Evolutionary conservation across 2,888 invertebrate species (phyloP).

Genomic region (Drosophila birchii): DNA sequence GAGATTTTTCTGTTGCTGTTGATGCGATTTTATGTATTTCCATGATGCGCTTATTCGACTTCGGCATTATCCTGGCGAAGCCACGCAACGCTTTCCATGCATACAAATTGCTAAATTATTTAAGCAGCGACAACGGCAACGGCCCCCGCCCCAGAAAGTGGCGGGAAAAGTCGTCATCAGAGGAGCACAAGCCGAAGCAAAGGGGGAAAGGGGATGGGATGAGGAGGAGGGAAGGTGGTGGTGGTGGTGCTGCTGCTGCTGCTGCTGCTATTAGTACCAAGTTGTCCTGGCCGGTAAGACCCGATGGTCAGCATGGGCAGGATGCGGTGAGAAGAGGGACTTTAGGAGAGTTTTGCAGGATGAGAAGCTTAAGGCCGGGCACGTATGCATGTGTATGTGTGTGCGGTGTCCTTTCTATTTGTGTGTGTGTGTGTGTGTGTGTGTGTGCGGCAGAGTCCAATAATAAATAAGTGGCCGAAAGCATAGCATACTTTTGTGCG

Average conservation of each 20-base stretch:
- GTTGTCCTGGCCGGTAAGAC: constrained; percentile 45
- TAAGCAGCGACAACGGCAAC: constrained; percentile 60
- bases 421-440: constrained; percentile 22
- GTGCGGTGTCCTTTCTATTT: constrained; percentile 20
- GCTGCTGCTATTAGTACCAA: constrained; percentile 50
- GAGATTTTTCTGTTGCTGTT: constrained; percentile 49
- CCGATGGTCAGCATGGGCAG: constrained; percentile 8
- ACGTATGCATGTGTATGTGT: constrained; percentile 33
- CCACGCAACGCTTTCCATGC: constrained; percentile 75
- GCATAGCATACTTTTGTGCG: constrained; percentile 68
- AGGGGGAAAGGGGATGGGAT: neutral
- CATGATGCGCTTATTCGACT: constrained; percentile 77
- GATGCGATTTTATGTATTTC: constrained; percentile 77
- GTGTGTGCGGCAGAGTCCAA: constrained; percentile 53
- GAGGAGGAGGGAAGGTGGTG: constrained; percentile 8
- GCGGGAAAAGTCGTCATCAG: constrained; percentile 2
- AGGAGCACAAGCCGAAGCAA: neutral
- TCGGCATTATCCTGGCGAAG: constrained; percentile 67
- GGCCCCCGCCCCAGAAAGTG: constrained; percentile 10
- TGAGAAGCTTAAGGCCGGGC: constrained; percentile 60
- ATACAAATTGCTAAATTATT: constrained; percentile 80
- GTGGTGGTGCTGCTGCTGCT: too few relatives aligned
- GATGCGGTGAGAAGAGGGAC: neutral
- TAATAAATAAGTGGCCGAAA: constrained; percentile 77
- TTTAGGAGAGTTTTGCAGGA: constrained; percentile 2